A percentile compares a stretch with the other conserved stretches of the same genome.
These are phyloP conservation scores for Ypsolopha scabrella DNA, from an alignment of 2,888 invertebrate genomes.

Conservation along the genomic window DNA sequence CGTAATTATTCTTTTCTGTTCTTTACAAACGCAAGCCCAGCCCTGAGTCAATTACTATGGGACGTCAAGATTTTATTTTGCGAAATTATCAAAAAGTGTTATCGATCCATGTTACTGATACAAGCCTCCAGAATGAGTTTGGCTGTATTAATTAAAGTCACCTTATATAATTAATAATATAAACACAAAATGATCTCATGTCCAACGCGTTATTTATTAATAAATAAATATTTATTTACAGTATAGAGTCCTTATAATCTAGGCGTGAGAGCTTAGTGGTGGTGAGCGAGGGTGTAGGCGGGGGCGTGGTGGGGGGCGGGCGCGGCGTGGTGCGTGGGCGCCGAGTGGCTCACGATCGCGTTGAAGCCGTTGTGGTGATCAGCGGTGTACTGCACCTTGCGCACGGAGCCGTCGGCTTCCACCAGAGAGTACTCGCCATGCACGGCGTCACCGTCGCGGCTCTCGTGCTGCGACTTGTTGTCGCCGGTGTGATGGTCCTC, in stretches of 20 bases:
- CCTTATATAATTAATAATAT: too few species aligned
- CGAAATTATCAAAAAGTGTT: too few species aligned
- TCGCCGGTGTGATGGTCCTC: constrained; percentile 59
- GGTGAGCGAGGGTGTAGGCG: neutral
- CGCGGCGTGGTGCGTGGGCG: constrained; percentile 23
- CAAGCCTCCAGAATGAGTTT: too few species aligned
- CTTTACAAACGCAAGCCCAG: too few species aligned
- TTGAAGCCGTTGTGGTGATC: constrained; percentile 53
- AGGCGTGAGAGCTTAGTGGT: neutral
- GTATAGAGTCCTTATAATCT: neutral
- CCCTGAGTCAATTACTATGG: too few species aligned
- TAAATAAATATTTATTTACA: neutral
- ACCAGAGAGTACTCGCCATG: constrained; percentile 66
- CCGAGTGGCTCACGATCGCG: constrained; percentile 39
- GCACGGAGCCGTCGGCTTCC: constrained; percentile 60
- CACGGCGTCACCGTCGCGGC: constrained; percentile 63
- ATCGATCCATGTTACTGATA: too few species aligned
- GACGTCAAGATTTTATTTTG: too few species aligned
- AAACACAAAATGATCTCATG: neutral
- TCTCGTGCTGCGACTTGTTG: constrained; percentile 57
- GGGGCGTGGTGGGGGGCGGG: constrained; percentile 18
- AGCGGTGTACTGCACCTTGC: constrained; percentile 61
- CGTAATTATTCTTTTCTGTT: too few species aligned
- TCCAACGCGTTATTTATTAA: neutral
- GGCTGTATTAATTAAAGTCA: too few species aligned